Percentiles rank a stretch among this genome's conserved stretches.
Evolutionary conservation across 2,113 vertebrate species (phyloP).

Genomic region (Puffinus mauretanicus): DNA sequence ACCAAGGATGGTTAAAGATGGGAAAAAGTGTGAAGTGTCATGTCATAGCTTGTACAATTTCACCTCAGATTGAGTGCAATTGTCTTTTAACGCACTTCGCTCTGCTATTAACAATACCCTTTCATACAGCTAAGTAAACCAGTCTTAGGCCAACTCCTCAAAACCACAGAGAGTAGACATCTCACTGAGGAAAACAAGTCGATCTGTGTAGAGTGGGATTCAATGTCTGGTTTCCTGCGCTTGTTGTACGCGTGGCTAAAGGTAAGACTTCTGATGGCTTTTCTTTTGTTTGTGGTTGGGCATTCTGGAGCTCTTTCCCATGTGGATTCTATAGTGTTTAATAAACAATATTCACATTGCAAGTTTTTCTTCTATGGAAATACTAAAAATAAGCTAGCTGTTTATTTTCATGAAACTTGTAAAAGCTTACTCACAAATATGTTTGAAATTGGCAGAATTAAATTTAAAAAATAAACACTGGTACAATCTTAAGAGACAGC

Average conservation of each 20-base stretch:
- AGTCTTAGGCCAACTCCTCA: not conserved
- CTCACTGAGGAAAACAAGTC: not conserved
- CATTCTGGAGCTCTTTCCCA: not conserved
- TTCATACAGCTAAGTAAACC: not conserved
- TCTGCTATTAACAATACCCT: not conserved
- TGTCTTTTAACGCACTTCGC: not conserved
- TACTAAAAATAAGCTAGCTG: not conserved
- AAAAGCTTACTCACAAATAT: not conserved
- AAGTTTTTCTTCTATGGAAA: not conserved
- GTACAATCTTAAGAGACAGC: not conserved
- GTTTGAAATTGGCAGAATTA: not conserved
- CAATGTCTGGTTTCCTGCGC: not conserved
- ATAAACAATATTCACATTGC: not conserved
- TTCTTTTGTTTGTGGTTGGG: not conserved
- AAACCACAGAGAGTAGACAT: not conserved
- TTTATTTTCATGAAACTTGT: not conserved
- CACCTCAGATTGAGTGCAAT: not conserved
- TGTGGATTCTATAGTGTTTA: not conserved
- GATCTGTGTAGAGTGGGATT: not conserved
- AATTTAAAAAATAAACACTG: not conserved
- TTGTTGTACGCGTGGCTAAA: not conserved
- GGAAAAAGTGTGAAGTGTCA: not conserved
- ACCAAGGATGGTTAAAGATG: not conserved
- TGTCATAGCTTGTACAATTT: not conserved
- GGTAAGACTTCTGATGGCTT: not conserved